Evolutionary conservation across 2,888 invertebrate species (phyloP).

Genomic region (Deilephila elpenor): DNA sequence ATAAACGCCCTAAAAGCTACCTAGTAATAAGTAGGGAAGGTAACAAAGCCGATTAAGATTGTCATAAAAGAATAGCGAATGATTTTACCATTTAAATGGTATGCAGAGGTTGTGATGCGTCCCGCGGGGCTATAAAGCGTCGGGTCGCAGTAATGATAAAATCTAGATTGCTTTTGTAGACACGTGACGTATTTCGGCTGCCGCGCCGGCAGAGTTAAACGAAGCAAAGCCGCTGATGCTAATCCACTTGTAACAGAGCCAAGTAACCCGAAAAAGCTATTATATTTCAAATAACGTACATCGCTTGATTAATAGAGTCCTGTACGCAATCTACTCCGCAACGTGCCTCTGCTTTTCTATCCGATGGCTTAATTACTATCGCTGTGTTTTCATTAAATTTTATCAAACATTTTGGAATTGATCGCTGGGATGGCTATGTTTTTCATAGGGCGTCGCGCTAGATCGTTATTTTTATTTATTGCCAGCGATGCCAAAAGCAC

Average conservation of each 20-base stretch:
- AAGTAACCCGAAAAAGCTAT: conserved; percentile 25
- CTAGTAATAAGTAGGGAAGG: conserved; percentile 27
- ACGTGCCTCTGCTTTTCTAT: background rate
- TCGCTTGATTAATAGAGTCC: conserved; percentile 13
- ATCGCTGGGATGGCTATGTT: too few species aligned
- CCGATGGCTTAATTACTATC: background rate
- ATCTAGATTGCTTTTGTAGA: conserved; percentile 62
- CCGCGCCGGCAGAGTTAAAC: conserved; percentile 37
- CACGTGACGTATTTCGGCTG: conserved; percentile 61
- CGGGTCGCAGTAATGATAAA: conserved; percentile 59
- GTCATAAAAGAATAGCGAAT: conserved; percentile 44
- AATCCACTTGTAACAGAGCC: conserved; percentile 27
- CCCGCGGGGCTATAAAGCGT: conserved; percentile 56
- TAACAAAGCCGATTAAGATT: conserved; percentile 36
- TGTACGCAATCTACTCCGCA: conserved; percentile 9
- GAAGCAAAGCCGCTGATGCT: conserved; percentile 23
- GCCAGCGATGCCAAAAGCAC: too few species aligned
- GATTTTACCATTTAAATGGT: conserved; percentile 47
- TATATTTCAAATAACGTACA: conserved; percentile 26
- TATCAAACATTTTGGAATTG: too few species aligned
- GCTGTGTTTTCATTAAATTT: too few species aligned
- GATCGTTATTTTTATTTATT: too few species aligned
- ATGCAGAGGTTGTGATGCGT: conserved; percentile 46
- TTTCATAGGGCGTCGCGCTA: too few species aligned
- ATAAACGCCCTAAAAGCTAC: background rate